Evolutionary conservation across 2,797 vertebrate genomes (phyloP), one percentile per base, ranked within the genome.

Genomic region (Enteromius anoplus): DNA sequence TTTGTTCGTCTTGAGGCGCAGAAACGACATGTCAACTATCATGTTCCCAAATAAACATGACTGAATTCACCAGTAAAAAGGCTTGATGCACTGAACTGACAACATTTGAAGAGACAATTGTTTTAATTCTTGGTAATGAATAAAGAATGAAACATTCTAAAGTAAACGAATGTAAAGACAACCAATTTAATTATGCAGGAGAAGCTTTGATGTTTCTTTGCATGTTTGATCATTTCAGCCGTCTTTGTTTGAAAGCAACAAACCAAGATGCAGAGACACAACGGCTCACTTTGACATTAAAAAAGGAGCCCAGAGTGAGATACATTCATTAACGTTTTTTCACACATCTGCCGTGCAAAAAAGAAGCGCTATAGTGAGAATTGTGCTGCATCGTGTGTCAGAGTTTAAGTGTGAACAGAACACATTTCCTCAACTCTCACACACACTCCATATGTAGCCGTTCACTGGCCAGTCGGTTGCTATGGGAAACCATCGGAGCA

Each of bases 401-500:
- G 37, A 84, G 62, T 86, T 82, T 65, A 86, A 80, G 58, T 80
- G 83, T 58, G 78, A 75, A 71, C 40, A 49, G 17, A 58, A 58
- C 47, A 68, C 72, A 77, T 37, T 69, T 64, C 23, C 81, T 75
- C 83, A 76, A 69, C 70, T 86, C 75, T 75, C 82, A 62, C 83
- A 66, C 84, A 68, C 81, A 49, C 75, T 53, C 76, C 84, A 78
- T 81, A 79, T 71, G 78, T 84, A 80, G 82, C 83, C 75, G 73
- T 78, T 84, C 60, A 34, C 86, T 88, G 82, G 80, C 86, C 84
- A 78, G 82, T 85, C 85, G 49, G 88, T 89, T 89, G 87, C 88
- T 80, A 89, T 88, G 85, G 88, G 88, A 87, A 88, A 87, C 88
- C 86, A 89, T 81, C 85, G 66, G 80, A 81, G 68, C 72, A 32